Evolutionary conservation across 2,113 vertebrate genomes (phyloP).

Genomic region (Pao palembangensis): DNA sequence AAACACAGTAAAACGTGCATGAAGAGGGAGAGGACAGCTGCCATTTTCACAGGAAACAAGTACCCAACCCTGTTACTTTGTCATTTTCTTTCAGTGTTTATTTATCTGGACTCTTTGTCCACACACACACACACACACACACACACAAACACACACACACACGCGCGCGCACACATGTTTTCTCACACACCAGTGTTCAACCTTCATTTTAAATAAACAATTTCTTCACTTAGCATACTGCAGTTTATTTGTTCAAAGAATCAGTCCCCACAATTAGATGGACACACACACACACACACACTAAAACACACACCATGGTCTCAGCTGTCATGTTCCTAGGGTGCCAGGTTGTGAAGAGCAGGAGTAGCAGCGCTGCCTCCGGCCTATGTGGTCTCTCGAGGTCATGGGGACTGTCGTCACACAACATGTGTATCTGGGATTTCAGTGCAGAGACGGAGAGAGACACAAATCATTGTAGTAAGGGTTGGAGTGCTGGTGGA

Average conservation of each 20-base stretch:
- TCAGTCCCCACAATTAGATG: constrained; percentile 16
- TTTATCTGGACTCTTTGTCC: constrained; percentile 9
- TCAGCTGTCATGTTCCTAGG: constrained; percentile 30
- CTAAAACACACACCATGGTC: constrained; percentile 7
- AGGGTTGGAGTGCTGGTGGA: constrained; percentile 15
- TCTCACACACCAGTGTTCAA: constrained; percentile 18
- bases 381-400: constrained; percentile 30
- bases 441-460: constrained; percentile 12
- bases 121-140: constrained; percentile 5
- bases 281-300: constrained; percentile 5
- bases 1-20: constrained; percentile 10
- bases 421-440: constrained; percentile 22
- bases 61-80: constrained; percentile 24
- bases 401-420: constrained; percentile 19
- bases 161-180: constrained; percentile 13
- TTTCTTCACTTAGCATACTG: constrained; percentile 26
- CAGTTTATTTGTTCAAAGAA: constrained; percentile 41
- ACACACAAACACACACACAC: constrained; percentile 7
- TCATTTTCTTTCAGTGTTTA: constrained; percentile 17
- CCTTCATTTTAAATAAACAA: constrained; percentile 51
- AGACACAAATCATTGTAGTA: constrained; percentile 23
- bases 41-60: constrained; percentile 13
- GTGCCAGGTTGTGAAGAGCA: constrained; percentile 62
- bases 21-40: constrained; percentile 19
- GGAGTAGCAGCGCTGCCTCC: constrained; percentile 43